Base-by-base conservation (phyloP, 1,140 invertebrate species). In the Armadillidium nasatum region DNA sequence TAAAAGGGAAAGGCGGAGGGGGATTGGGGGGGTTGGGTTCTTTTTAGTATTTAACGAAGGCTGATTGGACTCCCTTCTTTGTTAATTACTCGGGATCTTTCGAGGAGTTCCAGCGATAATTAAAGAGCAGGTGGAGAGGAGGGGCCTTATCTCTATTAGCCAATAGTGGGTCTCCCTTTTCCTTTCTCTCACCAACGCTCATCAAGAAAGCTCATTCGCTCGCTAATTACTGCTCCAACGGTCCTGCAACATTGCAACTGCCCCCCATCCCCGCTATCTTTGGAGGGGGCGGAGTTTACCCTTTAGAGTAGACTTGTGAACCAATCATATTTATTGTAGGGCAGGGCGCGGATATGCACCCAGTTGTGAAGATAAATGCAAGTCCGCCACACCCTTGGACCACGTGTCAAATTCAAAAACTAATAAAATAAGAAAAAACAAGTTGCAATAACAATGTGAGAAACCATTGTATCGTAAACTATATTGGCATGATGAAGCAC, bases 241-340 rank as follows among this genome's bases (percentile, higher is more conserved):
- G 50, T 60, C 50, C 50, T 60, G 50, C 50, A 60, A 60, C 50
- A 60, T 60, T 60, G 50, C 50, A 60, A 60, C 50, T 60, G 50
- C 50, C 50, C 50, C 50, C 50, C 50, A 60, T 19, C 50, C 50
- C 50, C 50, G 7, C 50, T 60, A 15, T 60, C 50, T 60, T 60
- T 60, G 50, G 11, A 60, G 50, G 50, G 19, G 50, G 50, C 50
- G 50, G 50, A 60, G 50, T 60, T 60, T 60, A 60, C 50, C 50
- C 50, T 60, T 60, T 60, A 19, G 50, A 60, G 50, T 15, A 60
- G 50, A 60, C 50, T 60, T 60, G 11, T 60, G 19, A 60, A 60
- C 50, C 50, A 60, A 60, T 60, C 50, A 60, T 60, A 60, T 60
- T 60, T 60, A 19, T 60, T 60, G 50, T 15, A 60, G 50, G 50